Conservation (phyloP, 2,888 invertebrate species). For the Drosophila pseudotalamancana region DNA sequence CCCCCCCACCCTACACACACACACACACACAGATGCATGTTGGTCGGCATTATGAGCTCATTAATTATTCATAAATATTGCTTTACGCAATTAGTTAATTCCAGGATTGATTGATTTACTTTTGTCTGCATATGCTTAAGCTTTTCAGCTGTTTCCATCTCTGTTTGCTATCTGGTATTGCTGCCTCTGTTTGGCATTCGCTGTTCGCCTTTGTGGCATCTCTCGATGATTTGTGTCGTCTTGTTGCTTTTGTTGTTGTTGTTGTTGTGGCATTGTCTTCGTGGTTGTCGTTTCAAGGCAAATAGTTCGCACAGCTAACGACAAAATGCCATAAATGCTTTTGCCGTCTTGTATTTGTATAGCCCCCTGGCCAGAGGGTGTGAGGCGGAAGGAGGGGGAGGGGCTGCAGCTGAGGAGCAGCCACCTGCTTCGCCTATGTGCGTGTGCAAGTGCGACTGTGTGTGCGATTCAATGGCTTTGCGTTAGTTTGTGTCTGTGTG, state of each 20-base stretch:
- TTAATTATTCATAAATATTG: constrained; percentile 82
- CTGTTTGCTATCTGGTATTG: not conserved
- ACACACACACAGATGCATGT: not conserved
- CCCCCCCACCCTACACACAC: constrained; percentile 4
- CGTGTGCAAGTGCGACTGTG: not conserved
- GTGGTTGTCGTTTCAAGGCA: constrained; percentile 62
- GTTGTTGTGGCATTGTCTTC: constrained; percentile 49
- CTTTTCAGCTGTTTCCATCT: constrained; percentile 5
- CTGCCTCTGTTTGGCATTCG: constrained; percentile 23
- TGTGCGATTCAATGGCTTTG: constrained; percentile 35
- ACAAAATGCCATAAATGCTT: constrained; percentile 69
- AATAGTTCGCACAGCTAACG: constrained; percentile 64
- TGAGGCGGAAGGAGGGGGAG: not conserved
- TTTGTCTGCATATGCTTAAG: constrained; percentile 53
- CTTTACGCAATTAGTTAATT: constrained; percentile 80
- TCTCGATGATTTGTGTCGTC: constrained; percentile 54
- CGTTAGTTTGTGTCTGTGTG: constrained; percentile 1
- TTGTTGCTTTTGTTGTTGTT: constrained; percentile 25
- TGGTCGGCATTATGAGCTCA: constrained; percentile 69
- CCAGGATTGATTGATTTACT: constrained; percentile 79
- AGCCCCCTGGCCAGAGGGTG: constrained; percentile 2
- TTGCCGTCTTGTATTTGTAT: constrained; percentile 55
- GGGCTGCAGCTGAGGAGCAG: not conserved
- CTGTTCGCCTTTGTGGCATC: constrained; percentile 40
- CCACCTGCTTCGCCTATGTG: constrained; percentile 12